Base-by-base conservation (phyloP, 1,140 invertebrate species). In the Hyles vespertilio region DNA sequence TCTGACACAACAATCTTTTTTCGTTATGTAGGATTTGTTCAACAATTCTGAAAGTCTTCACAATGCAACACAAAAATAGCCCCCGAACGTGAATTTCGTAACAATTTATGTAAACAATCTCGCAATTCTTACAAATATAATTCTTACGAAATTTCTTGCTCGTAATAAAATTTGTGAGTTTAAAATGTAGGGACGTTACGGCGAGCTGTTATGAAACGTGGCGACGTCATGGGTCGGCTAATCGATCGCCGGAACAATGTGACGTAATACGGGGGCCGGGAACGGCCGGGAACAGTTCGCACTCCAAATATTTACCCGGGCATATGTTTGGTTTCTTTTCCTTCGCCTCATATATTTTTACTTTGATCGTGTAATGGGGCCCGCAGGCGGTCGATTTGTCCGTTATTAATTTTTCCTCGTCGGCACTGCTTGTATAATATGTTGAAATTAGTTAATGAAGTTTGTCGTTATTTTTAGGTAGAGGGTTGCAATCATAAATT, bases 241-340 rank as follows among this genome's bases (percentile, higher is more conserved):
- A 88, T 88, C 85, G 82, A 88, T 86, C 65, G 65, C 46, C 59
- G 79, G 83, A 88, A 88, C 81, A 85, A 85, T 87, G 68, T 79
- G 81, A 85, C 76, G 82, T 86, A 86, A 84, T 74, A 66, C 36
- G 58, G 63, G 68, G 69, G 74, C 60, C 69, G 61, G 65, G 69
- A n/a, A 8, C 60, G 58, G 61, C 63, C n/a, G 11, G 64, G 54
- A 47, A 22, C 22, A 61, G 61, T 67, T 67, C 61, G 66, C 82
- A 70, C 68, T 74, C 71, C 76, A 84, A 86, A 88, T 83, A 84
- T 86, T 88, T 85, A 80, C 74, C 57, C 62, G 69, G 72, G 81
- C 77, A 84, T 84, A 84, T 85, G 84, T 82, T 87, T 87, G 81
- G 77, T 85, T 88, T 88, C 85, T 81, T 88, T 88, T 83, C 73